These are phyloP conservation scores for Tetragnatha montana DNA, from an alignment of 2,888 invertebrate genomes.

Conservation along the genomic window DNA sequence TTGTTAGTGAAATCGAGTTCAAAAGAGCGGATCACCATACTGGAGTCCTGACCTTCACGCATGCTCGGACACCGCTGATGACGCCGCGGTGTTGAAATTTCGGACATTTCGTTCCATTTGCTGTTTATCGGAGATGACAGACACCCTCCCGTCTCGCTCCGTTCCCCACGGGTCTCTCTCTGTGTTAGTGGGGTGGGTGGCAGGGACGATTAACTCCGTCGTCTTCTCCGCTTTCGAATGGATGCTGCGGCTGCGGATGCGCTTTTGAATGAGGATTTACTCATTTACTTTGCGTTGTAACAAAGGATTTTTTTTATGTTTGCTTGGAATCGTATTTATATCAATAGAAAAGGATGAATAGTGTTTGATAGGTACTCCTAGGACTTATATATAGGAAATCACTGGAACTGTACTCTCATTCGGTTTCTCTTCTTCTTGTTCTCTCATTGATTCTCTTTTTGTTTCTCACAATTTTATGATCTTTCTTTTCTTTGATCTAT, in stretches of 20 bases:
- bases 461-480: too few species aligned
- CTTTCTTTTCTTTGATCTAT: too few species aligned
- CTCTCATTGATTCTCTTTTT: too few species aligned
- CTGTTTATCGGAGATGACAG: not conserved
- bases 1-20: slow-evolving; percentile 50
- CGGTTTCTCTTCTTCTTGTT: too few species aligned
- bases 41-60: slow-evolving; percentile 54
- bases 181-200: not conserved
- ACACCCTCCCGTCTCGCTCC: not conserved
- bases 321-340: too few species aligned
- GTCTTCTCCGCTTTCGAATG: too few species aligned
- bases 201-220: not conserved
- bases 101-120: slow-evolving; percentile 17
- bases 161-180: not conserved
- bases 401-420: too few species aligned
- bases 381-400: too few species aligned
- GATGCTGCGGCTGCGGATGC: not conserved
- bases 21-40: slow-evolving; percentile 32
- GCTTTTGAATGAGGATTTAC: not conserved
- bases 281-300: too few species aligned
- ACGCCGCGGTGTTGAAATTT: slow-evolving; percentile 28
- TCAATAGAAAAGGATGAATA: too few species aligned
- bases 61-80: slow-evolving; percentile 24
- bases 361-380: too few species aligned
- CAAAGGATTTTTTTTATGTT: too few species aligned